phyloP scores from a whole-genome alignment of 1,140 invertebrate species.

The Patella vulgata region DNA sequence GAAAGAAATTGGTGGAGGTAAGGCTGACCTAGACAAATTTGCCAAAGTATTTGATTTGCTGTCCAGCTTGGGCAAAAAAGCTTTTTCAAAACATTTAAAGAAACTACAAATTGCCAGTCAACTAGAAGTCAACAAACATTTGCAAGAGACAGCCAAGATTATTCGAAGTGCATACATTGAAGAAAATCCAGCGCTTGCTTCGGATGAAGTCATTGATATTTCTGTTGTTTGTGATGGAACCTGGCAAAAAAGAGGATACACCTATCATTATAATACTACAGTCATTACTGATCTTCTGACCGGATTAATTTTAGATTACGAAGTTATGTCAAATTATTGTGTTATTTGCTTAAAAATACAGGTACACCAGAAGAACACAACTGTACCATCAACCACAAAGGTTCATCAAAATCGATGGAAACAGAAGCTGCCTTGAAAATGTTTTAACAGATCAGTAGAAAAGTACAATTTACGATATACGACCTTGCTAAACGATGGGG shows the following conservation, averaged over 20 bases:
- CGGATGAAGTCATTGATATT: not conserved
- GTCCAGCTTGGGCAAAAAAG: not conserved
- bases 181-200: not conserved
- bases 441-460: conserved; percentile 5
- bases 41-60: not conserved
- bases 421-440: conserved; percentile 2
- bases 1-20: not conserved
- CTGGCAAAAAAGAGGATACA: conserved; percentile 2
- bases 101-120: not conserved
- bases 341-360: no score
- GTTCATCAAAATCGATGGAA: conserved; percentile 4
- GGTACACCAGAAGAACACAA: not conserved
- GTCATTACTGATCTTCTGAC: no score
- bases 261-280: no score
- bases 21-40: conserved; percentile 1
- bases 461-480: conserved; percentile 7
- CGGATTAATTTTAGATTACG: not conserved
- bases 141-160: conserved; percentile 2
- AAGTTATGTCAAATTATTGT: conserved; percentile 2
- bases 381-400: not conserved
- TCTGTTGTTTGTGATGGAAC: conserved; percentile 3
- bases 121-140: not conserved
- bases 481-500: conserved; percentile 17
- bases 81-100: conserved; percentile 5
- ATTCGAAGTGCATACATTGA: conserved; percentile 1